phyloP scores from a whole-genome alignment of 2,113 vertebrate genomes.

The Equus quagga region DNA sequence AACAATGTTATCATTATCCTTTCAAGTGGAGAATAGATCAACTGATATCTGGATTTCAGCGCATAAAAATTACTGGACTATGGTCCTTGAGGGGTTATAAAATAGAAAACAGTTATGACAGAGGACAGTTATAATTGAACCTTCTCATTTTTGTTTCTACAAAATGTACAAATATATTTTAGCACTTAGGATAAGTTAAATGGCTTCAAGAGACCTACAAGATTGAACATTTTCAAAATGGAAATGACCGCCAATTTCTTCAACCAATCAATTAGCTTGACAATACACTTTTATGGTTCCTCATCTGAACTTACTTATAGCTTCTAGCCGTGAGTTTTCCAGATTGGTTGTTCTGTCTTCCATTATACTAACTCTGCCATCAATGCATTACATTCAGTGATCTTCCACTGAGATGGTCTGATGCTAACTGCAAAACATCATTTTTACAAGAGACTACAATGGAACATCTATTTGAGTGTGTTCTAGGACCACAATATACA shows the following conservation, averaged over 20 bases:
- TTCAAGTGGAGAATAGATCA: neutral
- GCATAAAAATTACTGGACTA: neutral
- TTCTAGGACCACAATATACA: neutral
- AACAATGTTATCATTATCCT: neutral
- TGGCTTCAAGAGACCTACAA: neutral
- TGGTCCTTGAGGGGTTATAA: neutral
- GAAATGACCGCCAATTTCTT: neutral
- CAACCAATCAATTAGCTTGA: neutral
- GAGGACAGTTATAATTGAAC: neutral
- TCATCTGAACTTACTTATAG: neutral
- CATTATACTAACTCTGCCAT: neutral
- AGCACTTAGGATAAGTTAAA: neutral
- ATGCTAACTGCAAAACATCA: neutral
- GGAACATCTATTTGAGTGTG: neutral
- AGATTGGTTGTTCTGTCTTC: neutral
- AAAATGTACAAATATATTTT: constrained; percentile 46
- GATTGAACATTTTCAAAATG: neutral
- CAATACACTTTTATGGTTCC: neutral
- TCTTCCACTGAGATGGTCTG: neutral
- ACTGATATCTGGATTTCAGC: neutral
- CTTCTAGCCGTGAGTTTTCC: neutral
- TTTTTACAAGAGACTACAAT: neutral
- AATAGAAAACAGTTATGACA: neutral
- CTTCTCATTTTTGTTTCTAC: neutral
- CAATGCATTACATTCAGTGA: neutral